phyloP scores from a whole-genome alignment of 2,113 vertebrate species.

The Nibea albiflora region DNA sequence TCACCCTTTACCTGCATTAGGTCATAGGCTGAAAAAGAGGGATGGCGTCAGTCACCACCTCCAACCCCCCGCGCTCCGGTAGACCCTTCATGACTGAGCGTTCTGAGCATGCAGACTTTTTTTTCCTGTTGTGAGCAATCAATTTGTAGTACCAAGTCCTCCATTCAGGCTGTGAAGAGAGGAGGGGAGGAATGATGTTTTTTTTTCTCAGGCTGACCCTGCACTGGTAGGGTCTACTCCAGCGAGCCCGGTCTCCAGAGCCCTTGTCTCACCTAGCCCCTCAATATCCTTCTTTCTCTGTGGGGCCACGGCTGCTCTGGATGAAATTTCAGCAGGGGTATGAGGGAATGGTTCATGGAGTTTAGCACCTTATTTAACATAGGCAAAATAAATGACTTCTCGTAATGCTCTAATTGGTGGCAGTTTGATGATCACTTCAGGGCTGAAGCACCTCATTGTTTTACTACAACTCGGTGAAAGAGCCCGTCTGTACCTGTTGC shows the following conservation, averaged over 20 bases:
- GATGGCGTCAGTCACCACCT: conserved; percentile 41
- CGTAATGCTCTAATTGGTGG: conserved; percentile 83
- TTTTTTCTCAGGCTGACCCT: conserved; percentile 57
- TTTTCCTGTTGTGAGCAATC: conserved; percentile 49
- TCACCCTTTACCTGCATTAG: conserved; percentile 67
- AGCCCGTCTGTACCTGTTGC: conserved; percentile 73
- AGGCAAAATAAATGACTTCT: conserved; percentile 84
- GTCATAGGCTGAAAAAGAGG: conserved; percentile 61
- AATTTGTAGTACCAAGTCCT: conserved; percentile 40
- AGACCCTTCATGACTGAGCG: conserved; percentile 43
- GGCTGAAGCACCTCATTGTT: conserved; percentile 79
- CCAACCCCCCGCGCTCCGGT: conserved; percentile 14
- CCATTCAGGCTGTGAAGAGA: conserved; percentile 1
- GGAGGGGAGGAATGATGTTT: conserved; percentile 43
- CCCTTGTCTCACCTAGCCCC: conserved; percentile 66
- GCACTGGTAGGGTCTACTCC: conserved; percentile 64
- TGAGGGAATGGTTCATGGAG: conserved; percentile 82
- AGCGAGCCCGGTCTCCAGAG: conserved; percentile 69
- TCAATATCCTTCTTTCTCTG: conserved; percentile 73
- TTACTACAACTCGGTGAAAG: conserved; percentile 73
- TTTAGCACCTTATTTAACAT: conserved; percentile 83
- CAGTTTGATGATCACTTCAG: conserved; percentile 81
- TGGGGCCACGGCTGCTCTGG: conserved; percentile 69
- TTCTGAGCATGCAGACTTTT: conserved; percentile 51
- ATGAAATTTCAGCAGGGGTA: conserved; percentile 83